Conservation (phyloP, 1,140 invertebrate genomes). For the Gonatopus flavifemur region DNA sequence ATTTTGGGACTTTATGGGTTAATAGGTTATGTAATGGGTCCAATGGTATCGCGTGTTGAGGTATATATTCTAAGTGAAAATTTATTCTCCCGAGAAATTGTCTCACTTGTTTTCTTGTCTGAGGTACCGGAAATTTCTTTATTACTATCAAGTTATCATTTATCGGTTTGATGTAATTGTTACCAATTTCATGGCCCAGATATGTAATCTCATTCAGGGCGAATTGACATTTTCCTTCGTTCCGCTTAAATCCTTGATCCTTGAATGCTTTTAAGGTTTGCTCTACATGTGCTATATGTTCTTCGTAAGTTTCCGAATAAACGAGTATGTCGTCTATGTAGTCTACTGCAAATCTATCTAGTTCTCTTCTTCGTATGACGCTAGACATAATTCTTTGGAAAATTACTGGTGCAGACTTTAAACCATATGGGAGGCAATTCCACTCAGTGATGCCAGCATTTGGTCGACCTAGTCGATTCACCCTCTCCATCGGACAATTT, state of each 20-base stretch:
- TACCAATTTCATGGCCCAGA: no score
- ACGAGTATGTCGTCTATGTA: not conserved
- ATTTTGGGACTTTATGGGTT: no score
- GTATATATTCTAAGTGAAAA: conserved; percentile 16
- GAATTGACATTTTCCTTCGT: not conserved
- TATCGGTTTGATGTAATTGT: no score
- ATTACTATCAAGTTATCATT: no score
- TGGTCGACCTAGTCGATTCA: no score
- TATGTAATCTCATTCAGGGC: no score
- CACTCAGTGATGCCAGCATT: no score
- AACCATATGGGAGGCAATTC: no score
- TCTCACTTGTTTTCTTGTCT: not conserved
- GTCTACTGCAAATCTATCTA: not conserved
- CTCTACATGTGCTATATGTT: not conserved
- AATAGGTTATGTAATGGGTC: conserved; percentile 3
- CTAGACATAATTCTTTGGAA: not conserved
- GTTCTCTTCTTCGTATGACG: not conserved
- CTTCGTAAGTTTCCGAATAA: not conserved
- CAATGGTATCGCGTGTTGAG: not conserved
- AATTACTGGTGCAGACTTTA: not conserved
- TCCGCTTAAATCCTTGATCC: not conserved
- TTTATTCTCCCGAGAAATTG: conserved; percentile 24
- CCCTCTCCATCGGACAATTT: no score
- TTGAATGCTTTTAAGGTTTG: not conserved
- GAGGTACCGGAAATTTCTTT: no score